These are phyloP conservation scores for Gallinago paraguaiae DNA, from an alignment of 2,113 vertebrate genomes.

Conservation along the genomic window DNA sequence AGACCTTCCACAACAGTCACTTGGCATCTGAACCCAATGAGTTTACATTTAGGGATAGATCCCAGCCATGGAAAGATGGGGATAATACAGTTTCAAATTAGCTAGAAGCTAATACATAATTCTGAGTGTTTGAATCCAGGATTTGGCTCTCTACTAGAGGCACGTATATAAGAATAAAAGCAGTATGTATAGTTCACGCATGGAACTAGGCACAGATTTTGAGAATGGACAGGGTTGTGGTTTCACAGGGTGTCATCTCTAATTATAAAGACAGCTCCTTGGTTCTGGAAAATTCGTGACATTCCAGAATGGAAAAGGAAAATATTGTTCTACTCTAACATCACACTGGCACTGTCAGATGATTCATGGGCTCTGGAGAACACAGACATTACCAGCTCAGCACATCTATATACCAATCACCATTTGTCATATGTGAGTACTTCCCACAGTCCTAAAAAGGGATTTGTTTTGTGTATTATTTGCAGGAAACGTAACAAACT, in stretches of 20 bases:
- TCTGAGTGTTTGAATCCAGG: background rate
- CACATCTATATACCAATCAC: slow-evolving; percentile 62
- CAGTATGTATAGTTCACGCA: background rate
- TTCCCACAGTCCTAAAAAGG: slow-evolving; percentile 55
- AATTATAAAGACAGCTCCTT: background rate
- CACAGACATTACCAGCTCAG: slow-evolving; percentile 66
- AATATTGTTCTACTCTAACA: slow-evolving; percentile 44
- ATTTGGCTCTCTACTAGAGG: background rate
- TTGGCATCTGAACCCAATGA: background rate
- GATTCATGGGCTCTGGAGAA: slow-evolving; percentile 61
- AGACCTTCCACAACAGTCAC: background rate
- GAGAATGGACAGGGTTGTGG: background rate
- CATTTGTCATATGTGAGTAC: slow-evolving; percentile 68
- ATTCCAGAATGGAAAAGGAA: slow-evolving; percentile 6
- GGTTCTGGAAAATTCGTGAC: background rate
- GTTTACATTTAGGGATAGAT: background rate
- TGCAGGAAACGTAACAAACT: slow-evolving; percentile 47
- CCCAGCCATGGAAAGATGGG: background rate
- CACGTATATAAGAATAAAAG: background rate
- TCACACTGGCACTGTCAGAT: slow-evolving; percentile 23
- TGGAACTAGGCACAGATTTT: background rate
- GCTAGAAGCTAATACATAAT: background rate
- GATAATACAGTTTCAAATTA: background rate
- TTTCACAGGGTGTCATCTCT: background rate
- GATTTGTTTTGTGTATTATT: slow-evolving; percentile 57